Percentiles rank a stretch among this genome's conserved stretches.
These are phyloP conservation scores for Polypterus bichir DNA, from an alignment of 2,113 vertebrate species.

Conservation along the genomic window DNA sequence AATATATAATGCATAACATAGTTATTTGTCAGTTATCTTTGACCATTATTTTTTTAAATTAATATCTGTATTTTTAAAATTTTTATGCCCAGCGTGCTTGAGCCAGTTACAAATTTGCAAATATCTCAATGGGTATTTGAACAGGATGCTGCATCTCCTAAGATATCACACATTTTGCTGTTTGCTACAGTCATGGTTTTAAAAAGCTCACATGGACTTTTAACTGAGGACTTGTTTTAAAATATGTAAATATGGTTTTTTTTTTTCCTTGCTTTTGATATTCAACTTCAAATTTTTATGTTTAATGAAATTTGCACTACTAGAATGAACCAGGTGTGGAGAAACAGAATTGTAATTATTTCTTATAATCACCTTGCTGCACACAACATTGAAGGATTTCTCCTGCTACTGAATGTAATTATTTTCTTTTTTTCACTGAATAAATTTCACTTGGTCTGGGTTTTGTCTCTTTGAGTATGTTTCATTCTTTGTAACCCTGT, in stretches of 20 bases:
- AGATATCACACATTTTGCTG: too few relatives aligned
- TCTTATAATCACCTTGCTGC: constrained; percentile 35
- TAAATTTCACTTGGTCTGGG: constrained; percentile 18
- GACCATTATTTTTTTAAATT: too few relatives aligned
- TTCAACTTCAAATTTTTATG: neutral
- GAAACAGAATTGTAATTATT: neutral
- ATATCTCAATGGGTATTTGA: too few relatives aligned
- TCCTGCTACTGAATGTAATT: constrained; percentile 35
- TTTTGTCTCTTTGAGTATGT: too few relatives aligned
- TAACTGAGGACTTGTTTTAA: neutral
- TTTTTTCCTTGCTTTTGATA: neutral
- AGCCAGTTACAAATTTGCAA: too few relatives aligned
- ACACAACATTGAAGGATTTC: constrained; percentile 38
- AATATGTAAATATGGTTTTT: neutral
- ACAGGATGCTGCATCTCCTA: too few relatives aligned
- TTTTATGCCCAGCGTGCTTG: too few relatives aligned
- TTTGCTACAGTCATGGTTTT: neutral
- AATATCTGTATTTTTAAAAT: too few relatives aligned
- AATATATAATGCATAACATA: too few relatives aligned
- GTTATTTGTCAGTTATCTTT: too few relatives aligned
- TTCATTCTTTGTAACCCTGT: too few relatives aligned
- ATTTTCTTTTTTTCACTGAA: constrained; percentile 34
- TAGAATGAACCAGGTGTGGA: neutral
- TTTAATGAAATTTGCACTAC: neutral
- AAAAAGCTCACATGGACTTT: neutral